Evolutionary conservation across 64 coral and sea anemone species (phyloP), one percentile per base, ranked within the genome.

Genomic region (Cladopsammia gracilis): DNA sequence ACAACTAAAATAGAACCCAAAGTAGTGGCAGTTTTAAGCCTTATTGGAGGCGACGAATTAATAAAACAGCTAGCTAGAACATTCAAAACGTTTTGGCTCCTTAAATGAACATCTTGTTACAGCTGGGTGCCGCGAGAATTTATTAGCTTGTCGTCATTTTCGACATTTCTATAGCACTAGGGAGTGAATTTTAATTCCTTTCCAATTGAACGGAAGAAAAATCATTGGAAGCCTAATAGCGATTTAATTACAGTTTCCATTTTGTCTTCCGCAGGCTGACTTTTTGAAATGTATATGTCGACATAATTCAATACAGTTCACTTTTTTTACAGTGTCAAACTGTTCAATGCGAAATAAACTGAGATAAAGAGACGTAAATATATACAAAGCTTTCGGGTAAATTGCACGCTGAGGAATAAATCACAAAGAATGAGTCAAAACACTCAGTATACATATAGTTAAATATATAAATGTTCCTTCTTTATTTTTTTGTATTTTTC

Each of bases 201-300:
- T 64, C 61, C 61, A 64, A 13, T 10, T 43, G 5, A 51, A 49
- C 16, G 44, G 23, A 47, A 44, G 25, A 56, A 13, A 77, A 23
- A 77, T 11, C 6, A 77, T 54, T 24, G 75, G 10, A 1, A 54
- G 50, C 5, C 71, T 73, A 73, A 73, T 56, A 77, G 48, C 75
- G 16, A 52, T 77, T 77, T 77, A 77, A 53, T 25, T 77, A 24
- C 43, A 24, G 42, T 23, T 67, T n/a, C 7, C 43, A 84, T 5
- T 49, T 5, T 83, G 44, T 64, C 19, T 14, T 43, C 57, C 15
- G 71, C 19, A 18, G 57, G 11, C 23, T 69, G 23, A 69, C 45
- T 75, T 75, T 52, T 75, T 75, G 72, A 49, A 75, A 49, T 34
- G 34, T 75, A 75, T 50, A 19, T 13, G 16, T 75, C 72, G 48